A percentile compares a stretch with the other conserved stretches of the same genome.
Conservation (phyloP, 2,113 vertebrate species). For the Egretta garzetta region DNA sequence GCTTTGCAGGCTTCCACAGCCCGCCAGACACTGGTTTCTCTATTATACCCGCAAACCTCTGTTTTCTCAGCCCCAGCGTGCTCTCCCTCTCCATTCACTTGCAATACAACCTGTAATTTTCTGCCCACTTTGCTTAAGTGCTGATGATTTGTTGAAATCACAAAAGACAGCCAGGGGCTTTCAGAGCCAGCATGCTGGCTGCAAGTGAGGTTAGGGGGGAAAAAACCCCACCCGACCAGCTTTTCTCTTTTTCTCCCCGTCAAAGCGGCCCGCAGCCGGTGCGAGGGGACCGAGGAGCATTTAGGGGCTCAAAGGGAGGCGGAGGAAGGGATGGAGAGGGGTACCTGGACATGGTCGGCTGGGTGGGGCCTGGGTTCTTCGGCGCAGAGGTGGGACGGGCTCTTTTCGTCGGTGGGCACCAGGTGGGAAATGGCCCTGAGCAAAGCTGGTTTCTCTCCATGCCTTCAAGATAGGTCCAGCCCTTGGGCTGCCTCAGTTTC, state of each 20-base stretch:
- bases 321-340: neutral
- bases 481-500: neutral
- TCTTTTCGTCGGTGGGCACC: neutral
- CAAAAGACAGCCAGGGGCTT: slow-evolving; percentile 63
- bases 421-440: neutral
- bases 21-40: neutral
- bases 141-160: slow-evolving; percentile 68
- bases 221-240: too few species aligned
- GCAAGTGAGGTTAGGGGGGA: neutral
- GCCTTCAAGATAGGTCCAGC: neutral
- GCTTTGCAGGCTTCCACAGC: slow-evolving; percentile 6
- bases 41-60: slow-evolving; percentile 41
- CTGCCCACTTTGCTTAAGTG: slow-evolving; percentile 72
- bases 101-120: slow-evolving; percentile 73
- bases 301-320: neutral
- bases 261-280: neutral
- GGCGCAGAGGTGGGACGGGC: neutral
- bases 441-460: neutral
- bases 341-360: neutral
- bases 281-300: neutral
- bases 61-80: slow-evolving; percentile 35
- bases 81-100: slow-evolving; percentile 61
- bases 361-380: neutral
- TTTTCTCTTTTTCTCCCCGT: neutral
- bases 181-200: neutral